Base-by-base conservation (phyloP, 2,888 invertebrate genomes). In the Andricus quercusramuli region DNA sequence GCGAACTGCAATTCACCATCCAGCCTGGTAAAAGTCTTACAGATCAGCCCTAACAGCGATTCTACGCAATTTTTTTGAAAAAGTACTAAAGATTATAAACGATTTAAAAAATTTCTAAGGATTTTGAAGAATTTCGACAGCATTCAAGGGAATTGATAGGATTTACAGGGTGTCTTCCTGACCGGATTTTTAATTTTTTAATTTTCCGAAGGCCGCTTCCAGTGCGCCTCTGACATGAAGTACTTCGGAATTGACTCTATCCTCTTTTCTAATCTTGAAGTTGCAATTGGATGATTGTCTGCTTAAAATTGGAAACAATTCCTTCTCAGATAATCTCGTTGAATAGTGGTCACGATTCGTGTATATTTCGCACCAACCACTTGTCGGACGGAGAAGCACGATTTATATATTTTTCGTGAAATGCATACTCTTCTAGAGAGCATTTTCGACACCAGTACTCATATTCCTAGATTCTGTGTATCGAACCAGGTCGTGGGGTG, bases 391-490 rank as follows among this genome's bases (percentile, higher is more conserved):
- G 22, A 22, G 56, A 59, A 59, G 22, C 56, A 59, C 20, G 32
- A 66, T 66, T 66, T 66, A 66, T 66, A 59, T 59, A 59, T 59
- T 59, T 66, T 37, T 66, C 32, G 32, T 29, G 65, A 66, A 65
- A 65, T 59, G 56, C 56, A 59, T 59, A 56, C 11, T 56, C 56
- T 62, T 62, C 25, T 22, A 25, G 62, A 59, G n/a, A 62, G 15
- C 25, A 5, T 62, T 62, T 56, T n/a, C 56, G 66, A 32, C 32
- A 37, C 66, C 37, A 66, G 32, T 47, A 68, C 47, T 68, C 25
- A 25, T 47, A 68, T 47, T 22, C 44, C 44, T 64, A 29, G 25
- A 64, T 25, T 15, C 29, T n/a, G n/a, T 13, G 44, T 41, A 68
- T 68, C 22, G 44, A 68, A 68, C 15, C 44, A 68, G 67, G 41